phyloP scores from a whole-genome alignment of 2,113 vertebrate species.

The Halcyon senegalensis region DNA sequence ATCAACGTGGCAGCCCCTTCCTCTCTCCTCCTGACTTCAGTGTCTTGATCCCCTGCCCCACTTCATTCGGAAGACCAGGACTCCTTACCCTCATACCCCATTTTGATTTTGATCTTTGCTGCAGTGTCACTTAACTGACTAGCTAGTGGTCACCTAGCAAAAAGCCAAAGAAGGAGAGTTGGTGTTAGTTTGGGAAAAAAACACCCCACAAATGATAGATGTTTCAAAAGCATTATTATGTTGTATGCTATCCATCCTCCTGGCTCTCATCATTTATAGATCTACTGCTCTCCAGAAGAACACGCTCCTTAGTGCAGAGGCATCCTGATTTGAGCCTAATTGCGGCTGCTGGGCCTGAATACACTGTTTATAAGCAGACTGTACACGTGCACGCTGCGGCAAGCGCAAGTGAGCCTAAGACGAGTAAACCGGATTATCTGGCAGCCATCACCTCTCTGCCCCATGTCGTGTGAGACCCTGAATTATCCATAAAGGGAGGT shows the following conservation, averaged over 20 bases:
- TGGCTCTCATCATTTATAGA: background rate
- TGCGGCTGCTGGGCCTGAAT: background rate
- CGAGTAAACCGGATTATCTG: accelerated
- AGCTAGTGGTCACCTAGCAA: background rate
- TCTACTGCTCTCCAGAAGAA: background rate
- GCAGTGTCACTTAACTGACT: background rate
- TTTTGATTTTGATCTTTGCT: background rate
- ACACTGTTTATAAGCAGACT: background rate
- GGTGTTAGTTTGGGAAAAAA: background rate
- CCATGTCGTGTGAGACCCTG: accelerated
- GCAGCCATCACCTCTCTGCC: background rate
- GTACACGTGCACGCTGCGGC: accelerated
- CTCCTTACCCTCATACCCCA: background rate
- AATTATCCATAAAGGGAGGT: background rate
- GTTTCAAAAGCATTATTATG: background rate
- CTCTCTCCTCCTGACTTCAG: background rate
- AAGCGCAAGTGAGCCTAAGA: accelerated
- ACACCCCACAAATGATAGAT: background rate
- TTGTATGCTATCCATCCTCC: background rate
- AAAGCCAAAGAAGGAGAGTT: background rate
- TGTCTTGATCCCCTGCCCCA: background rate
- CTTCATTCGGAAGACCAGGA: background rate
- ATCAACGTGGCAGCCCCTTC: background rate
- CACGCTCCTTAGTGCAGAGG: background rate
- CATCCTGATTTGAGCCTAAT: background rate